Conservation (phyloP, 2,888 invertebrate species). For the Eudasyphora cyanicolor region DNA sequence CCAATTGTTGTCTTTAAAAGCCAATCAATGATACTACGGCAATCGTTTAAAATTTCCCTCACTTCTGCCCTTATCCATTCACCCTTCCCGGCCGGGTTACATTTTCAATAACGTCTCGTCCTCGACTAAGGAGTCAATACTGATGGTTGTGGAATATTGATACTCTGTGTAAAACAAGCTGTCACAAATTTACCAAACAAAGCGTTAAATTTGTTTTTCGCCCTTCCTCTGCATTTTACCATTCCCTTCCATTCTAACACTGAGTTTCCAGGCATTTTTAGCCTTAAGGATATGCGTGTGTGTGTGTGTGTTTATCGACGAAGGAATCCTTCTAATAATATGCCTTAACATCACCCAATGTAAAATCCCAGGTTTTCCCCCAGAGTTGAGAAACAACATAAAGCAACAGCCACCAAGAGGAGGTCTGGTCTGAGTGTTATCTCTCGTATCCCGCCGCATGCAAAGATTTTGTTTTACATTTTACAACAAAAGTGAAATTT, state of each 20-base stretch:
- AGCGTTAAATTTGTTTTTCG: conserved; percentile 42
- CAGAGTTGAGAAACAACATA: no score
- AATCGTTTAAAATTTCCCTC: neutral
- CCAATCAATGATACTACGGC: neutral
- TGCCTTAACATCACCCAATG: neutral
- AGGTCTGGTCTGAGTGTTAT: no score
- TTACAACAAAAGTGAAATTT: neutral
- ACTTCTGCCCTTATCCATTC: neutral
- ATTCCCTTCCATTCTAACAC: neutral
- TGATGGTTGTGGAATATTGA: neutral
- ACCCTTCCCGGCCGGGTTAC: neutral
- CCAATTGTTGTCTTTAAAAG: neutral
- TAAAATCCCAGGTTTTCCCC: neutral
- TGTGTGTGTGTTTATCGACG: no score
- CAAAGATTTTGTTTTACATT: neutral
- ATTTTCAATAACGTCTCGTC: neutral
- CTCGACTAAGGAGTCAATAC: no score
- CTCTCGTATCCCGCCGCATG: no score
- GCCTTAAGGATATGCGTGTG: neutral
- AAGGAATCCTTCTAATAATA: neutral
- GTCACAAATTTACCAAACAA: conserved; percentile 53
- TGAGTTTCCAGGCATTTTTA: neutral
- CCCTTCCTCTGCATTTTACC: neutral
- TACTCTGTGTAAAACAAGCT: conserved; percentile 48
- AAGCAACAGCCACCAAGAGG: neutral